Base-by-base conservation (phyloP, 64 coral and sea anemone genomes). In the Trachythela sp. region DNA sequence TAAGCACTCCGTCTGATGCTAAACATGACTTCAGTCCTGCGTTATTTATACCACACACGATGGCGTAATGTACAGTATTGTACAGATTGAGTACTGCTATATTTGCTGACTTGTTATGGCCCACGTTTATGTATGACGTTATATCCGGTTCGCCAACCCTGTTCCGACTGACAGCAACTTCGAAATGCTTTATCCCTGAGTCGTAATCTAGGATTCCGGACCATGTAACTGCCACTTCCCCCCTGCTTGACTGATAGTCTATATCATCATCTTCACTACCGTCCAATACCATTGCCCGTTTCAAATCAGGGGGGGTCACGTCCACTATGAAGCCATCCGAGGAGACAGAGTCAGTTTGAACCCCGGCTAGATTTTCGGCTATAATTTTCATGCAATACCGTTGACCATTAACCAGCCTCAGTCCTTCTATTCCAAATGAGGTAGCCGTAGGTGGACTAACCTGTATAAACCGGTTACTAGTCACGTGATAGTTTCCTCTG, bases 1-100 rank as follows among this genome's bases (percentile, higher is more conserved):
- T 93, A 5, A 97, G 51, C 11, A 97, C 91, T 42, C 95, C 95
- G 50, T 97, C 95, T 0, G 95, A 97, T 27, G 85, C 90, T 8
- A 86, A 34, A 64, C 95, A 97, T 17, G 84, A 88, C 75, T 83
- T 89, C 30, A 97, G 64, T 33, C 88, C 85, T 49, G 95, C 95
- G 17, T 92, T 92, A 67, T 97, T 97, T 10, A 97, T 71, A 26
- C 92, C 95, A 77, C 95, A 97, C 37, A 97, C 70, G 26, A 92
- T 93, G 40, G 92, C 48, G 86, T 97, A 97, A 37, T 97, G 94
- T 0, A 97, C 95, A 17, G 94, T 93, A 36, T 92, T 91, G 24
- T 36, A n/a, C 42, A 97, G 38, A 18, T 86, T 76, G 17, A 97
- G 83, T 17, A 88, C 93, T 54, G 40, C 37, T 22, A 56, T 88